These are phyloP conservation scores for Psilanteris sp. DNA, from an alignment of 1,140 invertebrate species.

Conservation along the genomic window DNA sequence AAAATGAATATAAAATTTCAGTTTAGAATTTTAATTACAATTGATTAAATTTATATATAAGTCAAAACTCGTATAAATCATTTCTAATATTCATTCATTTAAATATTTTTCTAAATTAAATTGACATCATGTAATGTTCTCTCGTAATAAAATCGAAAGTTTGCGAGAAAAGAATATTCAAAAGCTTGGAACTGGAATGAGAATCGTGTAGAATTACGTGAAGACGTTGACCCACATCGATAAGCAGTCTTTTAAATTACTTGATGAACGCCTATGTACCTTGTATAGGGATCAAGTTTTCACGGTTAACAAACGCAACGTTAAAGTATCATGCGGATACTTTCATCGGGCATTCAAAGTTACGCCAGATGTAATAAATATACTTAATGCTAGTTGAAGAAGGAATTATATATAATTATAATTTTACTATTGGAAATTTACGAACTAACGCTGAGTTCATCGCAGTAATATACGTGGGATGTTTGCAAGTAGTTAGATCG, in stretches of 20 bases:
- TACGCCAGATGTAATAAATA: slow-evolving; percentile 44
- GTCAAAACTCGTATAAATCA: too few relatives aligned
- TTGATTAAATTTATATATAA: too few relatives aligned
- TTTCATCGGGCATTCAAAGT: slow-evolving; percentile 34
- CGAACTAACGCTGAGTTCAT: not conserved
- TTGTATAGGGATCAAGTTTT: slow-evolving; percentile 33
- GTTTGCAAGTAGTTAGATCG: slow-evolving; percentile 12
- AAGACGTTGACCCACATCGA: slow-evolving; percentile 37
- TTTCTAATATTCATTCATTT: too few relatives aligned
- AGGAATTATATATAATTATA: slow-evolving; percentile 46
- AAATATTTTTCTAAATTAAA: too few relatives aligned
- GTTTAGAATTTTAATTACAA: too few relatives aligned
- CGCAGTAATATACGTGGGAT: slow-evolving; percentile 40
- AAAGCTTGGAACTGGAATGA: too few relatives aligned
- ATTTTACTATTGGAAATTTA: slow-evolving; percentile 21
- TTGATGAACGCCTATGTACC: slow-evolving; percentile 17
- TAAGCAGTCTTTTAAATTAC: slow-evolving; percentile 11
- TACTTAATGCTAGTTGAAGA: slow-evolving; percentile 15
- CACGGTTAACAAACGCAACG: slow-evolving; percentile 28
- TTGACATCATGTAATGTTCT: too few relatives aligned
- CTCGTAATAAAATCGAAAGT: too few relatives aligned
- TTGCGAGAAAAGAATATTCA: too few relatives aligned
- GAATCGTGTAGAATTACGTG: not conserved
- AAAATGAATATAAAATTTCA: too few relatives aligned
- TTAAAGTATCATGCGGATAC: slow-evolving; percentile 20